These are phyloP conservation scores for Xestia xanthographa DNA, from an alignment of 2,888 invertebrate species.

Conservation along the genomic window DNA sequence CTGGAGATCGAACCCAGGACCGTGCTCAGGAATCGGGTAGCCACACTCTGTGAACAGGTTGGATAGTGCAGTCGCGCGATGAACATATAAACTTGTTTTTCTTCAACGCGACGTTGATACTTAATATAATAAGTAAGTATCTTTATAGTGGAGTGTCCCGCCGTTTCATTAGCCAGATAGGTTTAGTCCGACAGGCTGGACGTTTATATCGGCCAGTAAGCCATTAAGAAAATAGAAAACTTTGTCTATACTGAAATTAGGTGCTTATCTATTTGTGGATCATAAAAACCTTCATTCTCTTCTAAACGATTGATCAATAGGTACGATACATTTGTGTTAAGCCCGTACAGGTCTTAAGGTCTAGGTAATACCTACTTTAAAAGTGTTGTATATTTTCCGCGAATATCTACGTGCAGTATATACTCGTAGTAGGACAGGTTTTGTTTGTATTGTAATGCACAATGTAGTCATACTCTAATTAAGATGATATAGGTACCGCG, in stretches of 20 bases:
- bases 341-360: background rate
- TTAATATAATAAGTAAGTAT: slow-evolving; percentile 3
- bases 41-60: background rate
- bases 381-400: background rate
- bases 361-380: background rate
- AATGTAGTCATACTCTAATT: slow-evolving; percentile 48
- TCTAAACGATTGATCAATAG: background rate
- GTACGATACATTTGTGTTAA: background rate
- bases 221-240: background rate
- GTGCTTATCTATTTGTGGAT: background rate
- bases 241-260: background rate
- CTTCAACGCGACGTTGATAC: slow-evolving; percentile 1
- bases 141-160: background rate
- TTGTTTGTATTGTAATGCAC: slow-evolving; percentile 37
- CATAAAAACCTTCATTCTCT: too few species aligned
- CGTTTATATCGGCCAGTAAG: background rate
- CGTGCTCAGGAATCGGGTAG: background rate
- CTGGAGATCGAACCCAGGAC: background rate
- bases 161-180: background rate
- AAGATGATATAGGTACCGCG: slow-evolving; percentile 74
- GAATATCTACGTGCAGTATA: background rate
- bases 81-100: slow-evolving; percentile 20
- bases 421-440: background rate
- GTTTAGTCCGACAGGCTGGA: background rate
- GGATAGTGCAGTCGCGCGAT: background rate